Percentiles rank a stretch among this genome's conserved stretches.
Conservation (phyloP, 2,888 invertebrate genomes). For the Drosophila eohydei region DNA sequence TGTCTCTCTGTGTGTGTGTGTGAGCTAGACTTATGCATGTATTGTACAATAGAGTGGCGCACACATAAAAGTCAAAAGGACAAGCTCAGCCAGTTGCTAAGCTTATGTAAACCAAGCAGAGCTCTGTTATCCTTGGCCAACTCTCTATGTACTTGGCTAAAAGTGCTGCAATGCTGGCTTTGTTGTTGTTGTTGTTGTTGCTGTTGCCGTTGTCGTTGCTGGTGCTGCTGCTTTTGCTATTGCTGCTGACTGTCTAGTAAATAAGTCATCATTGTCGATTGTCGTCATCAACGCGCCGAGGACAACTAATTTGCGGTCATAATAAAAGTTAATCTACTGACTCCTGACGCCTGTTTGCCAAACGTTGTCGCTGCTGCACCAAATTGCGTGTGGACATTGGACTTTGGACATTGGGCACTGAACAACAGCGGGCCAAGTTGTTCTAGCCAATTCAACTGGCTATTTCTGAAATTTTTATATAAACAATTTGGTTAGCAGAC, state of each 20-base stretch:
- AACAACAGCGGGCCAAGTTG: constrained; percentile 10
- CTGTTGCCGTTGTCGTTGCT: constrained; percentile 14
- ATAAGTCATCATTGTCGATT: constrained; percentile 81
- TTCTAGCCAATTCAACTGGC: not conserved
- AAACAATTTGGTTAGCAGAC: not conserved
- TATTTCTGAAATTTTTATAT: constrained; percentile 1
- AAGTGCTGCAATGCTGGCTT: constrained; percentile 26
- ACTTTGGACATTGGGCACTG: constrained; percentile 1
- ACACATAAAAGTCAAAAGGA: constrained; percentile 65
- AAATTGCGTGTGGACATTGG: constrained; percentile 43
- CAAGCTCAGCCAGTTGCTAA: constrained; percentile 46
- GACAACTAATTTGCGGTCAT: constrained; percentile 84
- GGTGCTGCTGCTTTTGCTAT: constrained; percentile 34
- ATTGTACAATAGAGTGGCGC: constrained; percentile 59
- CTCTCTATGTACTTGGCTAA: constrained; percentile 48
- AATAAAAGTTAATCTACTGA: constrained; percentile 83
- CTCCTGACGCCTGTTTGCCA: constrained; percentile 58
- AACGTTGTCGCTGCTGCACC: constrained; percentile 49
- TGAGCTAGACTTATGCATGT: constrained; percentile 44
- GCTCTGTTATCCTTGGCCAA: constrained; percentile 44
- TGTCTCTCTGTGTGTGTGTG: constrained; percentile 35
- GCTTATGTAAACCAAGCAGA: constrained; percentile 38
- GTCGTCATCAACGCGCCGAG: constrained; percentile 78
- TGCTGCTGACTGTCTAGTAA: constrained; percentile 56
- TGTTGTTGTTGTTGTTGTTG: constrained; percentile 34